Percentiles rank a stretch among this genome's conserved stretches.
Conservation (phyloP, 2,113 vertebrate genomes). For the Siniperca chuatsi region DNA sequence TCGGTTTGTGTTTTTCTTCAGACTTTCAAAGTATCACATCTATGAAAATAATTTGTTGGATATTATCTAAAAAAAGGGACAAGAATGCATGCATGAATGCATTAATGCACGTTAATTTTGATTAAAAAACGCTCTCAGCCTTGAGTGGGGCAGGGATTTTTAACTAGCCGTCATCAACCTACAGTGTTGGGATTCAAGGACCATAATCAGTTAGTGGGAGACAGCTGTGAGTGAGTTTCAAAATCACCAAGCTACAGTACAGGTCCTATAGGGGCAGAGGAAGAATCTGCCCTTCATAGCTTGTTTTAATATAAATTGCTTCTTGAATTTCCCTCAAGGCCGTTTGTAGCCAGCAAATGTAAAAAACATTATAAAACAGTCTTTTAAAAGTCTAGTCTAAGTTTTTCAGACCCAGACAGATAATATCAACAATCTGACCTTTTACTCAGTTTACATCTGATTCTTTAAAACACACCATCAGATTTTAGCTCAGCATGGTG, state of each 20-base stretch:
- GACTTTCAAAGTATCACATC: background rate
- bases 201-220: background rate
- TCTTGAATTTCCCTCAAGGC: conserved; percentile 2
- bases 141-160: background rate
- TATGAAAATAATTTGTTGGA: background rate
- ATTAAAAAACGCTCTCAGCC: background rate
- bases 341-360: background rate
- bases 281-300: conserved; percentile 6
- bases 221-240: background rate
- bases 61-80: background rate
- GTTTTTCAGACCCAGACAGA: background rate
- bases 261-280: background rate
- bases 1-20: background rate
- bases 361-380: background rate
- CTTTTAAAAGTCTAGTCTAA: background rate
- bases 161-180: background rate
- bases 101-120: rapidly evolving
- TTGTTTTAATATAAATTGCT: background rate
- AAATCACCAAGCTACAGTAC: background rate
- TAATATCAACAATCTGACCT: background rate
- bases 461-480: background rate
- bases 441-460: background rate
- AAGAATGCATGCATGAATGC: background rate
- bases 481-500: background rate
- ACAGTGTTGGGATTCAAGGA: background rate